Evolutionary conservation across 2,888 invertebrate species (phyloP), one percentile per base, ranked within the genome.

Genomic region (Tipula helvola): DNA sequence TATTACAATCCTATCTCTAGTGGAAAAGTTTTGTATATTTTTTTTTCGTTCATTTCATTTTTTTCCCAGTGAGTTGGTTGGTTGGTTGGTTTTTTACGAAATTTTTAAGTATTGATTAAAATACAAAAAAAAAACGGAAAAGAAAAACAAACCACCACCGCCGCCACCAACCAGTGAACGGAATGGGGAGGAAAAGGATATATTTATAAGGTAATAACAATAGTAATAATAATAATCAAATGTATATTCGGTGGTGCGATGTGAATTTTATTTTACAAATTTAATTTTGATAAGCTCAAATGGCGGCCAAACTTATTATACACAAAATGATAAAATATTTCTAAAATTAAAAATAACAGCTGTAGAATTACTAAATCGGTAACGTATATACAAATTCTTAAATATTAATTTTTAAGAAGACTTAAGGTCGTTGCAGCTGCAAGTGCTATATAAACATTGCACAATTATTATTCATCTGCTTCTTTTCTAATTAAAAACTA

Each of bases 31-130:
- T 71, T 28, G 28, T 71, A 28, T 28, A 28, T 71, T 28, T 71
- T 57, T n/a, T 57, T 71, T 71, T 28, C 10, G 28, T 71, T 71
- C 71, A 71, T 71, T 71, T 71, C 71, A 28, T 71, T 18, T 71
- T 71, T 71, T 71, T 10, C 71, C 18, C 71, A 28, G 44, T 10
- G 84, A 84, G 84, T 84, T 84, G 36, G 41, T 84, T 39, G 36
- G 41, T 84, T 39, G 41, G 41, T 84, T 36, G 36, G 36, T 84
- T 84, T 84, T 84, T 84, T 84, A 39, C 41, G 36, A 84, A 71
- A 71, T 71, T 84, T 84, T 84, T 84, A 84, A 84, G 41, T 84
- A 84, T 84, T 84, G 84, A 84, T 84, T 84, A 84, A 84, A 84
- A 84, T 41, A 84, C 36, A 71, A 71, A 71, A 57, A n/a, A 57